A percentile compares a stretch with the other conserved stretches of the same genome.
phyloP scores from a whole-genome alignment of 2,113 vertebrate genomes.

The Hippocampus zosterae region DNA sequence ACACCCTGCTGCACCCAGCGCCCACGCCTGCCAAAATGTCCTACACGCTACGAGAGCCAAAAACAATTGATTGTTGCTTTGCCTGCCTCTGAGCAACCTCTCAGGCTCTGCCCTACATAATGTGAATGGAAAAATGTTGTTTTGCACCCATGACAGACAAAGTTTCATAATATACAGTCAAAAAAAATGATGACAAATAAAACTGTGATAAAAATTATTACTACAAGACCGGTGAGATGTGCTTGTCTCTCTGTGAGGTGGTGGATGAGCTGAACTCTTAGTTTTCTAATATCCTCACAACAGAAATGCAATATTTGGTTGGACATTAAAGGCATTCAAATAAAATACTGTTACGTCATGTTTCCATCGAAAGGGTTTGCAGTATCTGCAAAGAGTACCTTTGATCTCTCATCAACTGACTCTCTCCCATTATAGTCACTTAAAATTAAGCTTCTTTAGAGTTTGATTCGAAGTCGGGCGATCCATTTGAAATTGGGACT shows the following conservation, averaged over 20 bases:
- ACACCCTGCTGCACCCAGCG: not conserved
- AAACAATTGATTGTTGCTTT: slow-evolving; percentile 42
- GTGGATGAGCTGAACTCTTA: not conserved
- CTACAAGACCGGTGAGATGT: not conserved
- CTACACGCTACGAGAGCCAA: slow-evolving; percentile 42
- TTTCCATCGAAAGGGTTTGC: not conserved
- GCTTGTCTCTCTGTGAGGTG: not conserved
- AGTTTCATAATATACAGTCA: not conserved
- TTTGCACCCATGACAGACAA: not conserved
- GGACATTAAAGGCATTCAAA: too few species aligned
- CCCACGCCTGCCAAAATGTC: slow-evolving; percentile 7
- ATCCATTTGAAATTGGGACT: not conserved
- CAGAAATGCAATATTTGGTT: too few species aligned
- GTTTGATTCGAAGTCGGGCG: not conserved
- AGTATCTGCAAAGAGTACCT: not conserved
- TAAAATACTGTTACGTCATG: not conserved
- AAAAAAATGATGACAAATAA: not conserved
- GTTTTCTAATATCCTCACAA: not conserved
- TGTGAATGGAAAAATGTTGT: slow-evolving; percentile 22
- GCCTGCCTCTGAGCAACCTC: slow-evolving; percentile 10
- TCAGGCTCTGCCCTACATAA: slow-evolving; percentile 26
- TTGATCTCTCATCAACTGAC: not conserved
- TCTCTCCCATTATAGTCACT: not conserved
- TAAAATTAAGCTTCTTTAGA: not conserved
- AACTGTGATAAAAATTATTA: not conserved